Base-by-base conservation (phyloP, 2,113 vertebrate genomes). In the Prunella fulvescens region DNA sequence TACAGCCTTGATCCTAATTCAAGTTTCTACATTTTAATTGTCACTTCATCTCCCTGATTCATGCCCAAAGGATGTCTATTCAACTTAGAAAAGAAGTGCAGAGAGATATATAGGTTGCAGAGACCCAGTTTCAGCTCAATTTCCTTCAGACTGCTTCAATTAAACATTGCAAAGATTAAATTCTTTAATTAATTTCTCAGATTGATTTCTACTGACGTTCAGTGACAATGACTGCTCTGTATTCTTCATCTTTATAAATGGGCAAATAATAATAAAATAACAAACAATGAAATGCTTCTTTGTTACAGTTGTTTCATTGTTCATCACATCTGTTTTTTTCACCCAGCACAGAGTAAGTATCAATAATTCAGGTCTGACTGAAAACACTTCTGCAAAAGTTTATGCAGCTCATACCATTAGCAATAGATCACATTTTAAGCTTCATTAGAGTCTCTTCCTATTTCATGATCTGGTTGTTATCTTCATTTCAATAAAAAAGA, bases 341-440 rank as follows among this genome's bases (percentile, higher is more conserved):
- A 88, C 51, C 42, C 42, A 57, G 53, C 51, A 78, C 50, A 87
- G 48, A 96, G 57, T 40, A 72, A 50, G 57, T 72, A 95, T 89
- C 91, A 96, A 94, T 97, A 97, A 97, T 97, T 97, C 80, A 95
- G 62, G 57, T 91, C 82, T 91, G 78, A 81, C 45, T 82, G 91
- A 96, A 96, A 97, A 29, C 60, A 70, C 14, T 96, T 92, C 82
- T 85, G 77, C 95, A 95, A 97, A 96, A 95, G 84, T 96, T 92
- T 85, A 87, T 17, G 10, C 88, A 56, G 70, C 53, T 85, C 31
- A 44, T 97, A 39, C 47, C 35, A 77, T 64, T 53, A 86, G 24
- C 77, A 96, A 91, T 91, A 97, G 82, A 96, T 97, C 94, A 97
- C 33, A 93, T 71, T 67, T 92, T 92, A 92, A 97, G 66, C 48